Percentiles rank a stretch among this genome's conserved stretches.
Evolutionary conservation across 2,113 vertebrate genomes (phyloP).

Genomic region (Embiotoca jacksoni): DNA sequence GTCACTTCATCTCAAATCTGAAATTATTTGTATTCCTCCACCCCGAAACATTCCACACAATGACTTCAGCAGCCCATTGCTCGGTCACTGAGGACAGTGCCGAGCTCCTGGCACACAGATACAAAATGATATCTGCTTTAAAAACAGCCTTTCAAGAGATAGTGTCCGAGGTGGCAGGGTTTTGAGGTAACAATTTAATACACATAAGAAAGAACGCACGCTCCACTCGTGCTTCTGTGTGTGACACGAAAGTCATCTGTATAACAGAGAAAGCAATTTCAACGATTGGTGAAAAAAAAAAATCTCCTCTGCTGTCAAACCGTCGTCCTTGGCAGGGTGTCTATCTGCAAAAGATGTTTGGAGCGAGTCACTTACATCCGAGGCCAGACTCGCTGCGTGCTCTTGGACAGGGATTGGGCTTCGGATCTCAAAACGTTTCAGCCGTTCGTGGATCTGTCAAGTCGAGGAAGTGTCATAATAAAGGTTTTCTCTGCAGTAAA

Average conservation of each 20-base stretch:
- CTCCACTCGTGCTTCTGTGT: conserved; percentile 32
- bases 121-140: conserved; percentile 40
- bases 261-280: conserved; percentile 41
- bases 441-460: conserved; percentile 80
- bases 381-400: conserved; percentile 61
- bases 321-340: background rate
- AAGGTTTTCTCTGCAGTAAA: background rate
- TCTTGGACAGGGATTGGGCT: conserved; percentile 67
- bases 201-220: background rate
- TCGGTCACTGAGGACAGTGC: conserved; percentile 50
- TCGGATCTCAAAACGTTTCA: conserved; percentile 76
- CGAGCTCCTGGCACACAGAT: conserved; percentile 29
- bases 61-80: conserved; percentile 63
- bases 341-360: conserved; percentile 58
- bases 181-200: conserved; percentile 29
- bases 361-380: conserved; percentile 68
- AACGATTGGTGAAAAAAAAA: conserved; percentile 22
- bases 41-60: conserved; percentile 66
- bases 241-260: conserved; percentile 36
- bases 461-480: conserved; percentile 28
- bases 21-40: conserved; percentile 63
- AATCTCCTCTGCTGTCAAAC: no score
- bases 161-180: conserved; percentile 4
- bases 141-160: conserved; percentile 9
- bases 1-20: conserved; percentile 72